phyloP scores from a whole-genome alignment of 2,797 vertebrate genomes.

The Coregonus sp. region DNA sequence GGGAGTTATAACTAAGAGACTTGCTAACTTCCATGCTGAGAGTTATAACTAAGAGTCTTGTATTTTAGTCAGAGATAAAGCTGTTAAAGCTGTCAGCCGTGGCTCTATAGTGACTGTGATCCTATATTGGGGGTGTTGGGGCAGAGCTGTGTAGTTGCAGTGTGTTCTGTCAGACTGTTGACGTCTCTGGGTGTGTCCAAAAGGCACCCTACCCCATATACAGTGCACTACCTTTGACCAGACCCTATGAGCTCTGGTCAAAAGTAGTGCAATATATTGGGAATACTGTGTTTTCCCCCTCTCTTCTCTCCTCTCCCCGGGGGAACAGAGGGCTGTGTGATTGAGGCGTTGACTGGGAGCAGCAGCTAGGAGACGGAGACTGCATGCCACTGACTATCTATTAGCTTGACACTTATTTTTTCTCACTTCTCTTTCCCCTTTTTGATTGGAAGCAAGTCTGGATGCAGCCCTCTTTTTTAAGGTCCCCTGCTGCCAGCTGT shows the following conservation, averaged over 20 bases:
- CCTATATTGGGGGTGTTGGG: constrained; percentile 49
- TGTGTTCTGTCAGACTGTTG: constrained; percentile 56
- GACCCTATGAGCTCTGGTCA: neutral
- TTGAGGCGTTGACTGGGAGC: constrained; percentile 68
- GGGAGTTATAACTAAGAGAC: no score
- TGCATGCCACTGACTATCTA: constrained; percentile 27
- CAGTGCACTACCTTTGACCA: neutral
- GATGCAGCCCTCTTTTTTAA: constrained; percentile 59
- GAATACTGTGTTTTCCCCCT: constrained; percentile 30
- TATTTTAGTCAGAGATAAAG: constrained; percentile 51
- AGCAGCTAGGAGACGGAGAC: constrained; percentile 29
- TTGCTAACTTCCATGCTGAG: no score
- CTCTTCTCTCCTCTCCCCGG: constrained; percentile 42
- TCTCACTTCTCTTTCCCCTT: constrained; percentile 36
- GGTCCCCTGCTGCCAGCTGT: constrained; percentile 49
- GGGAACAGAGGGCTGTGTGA: constrained; percentile 58
- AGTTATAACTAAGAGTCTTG: constrained; percentile 46
- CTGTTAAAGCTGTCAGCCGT: constrained; percentile 56
- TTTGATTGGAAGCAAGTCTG: constrained; percentile 53
- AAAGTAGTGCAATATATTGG: neutral
- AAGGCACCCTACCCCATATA: neutral
- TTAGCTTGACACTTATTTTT: constrained; percentile 48
- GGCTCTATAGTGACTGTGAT: constrained; percentile 51
- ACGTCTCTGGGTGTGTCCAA: constrained; percentile 19
- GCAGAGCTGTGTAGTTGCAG: constrained; percentile 44